These are phyloP conservation scores for Pachycephala philippinensis DNA, from an alignment of 2,113 vertebrate genomes.

Conservation along the genomic window DNA sequence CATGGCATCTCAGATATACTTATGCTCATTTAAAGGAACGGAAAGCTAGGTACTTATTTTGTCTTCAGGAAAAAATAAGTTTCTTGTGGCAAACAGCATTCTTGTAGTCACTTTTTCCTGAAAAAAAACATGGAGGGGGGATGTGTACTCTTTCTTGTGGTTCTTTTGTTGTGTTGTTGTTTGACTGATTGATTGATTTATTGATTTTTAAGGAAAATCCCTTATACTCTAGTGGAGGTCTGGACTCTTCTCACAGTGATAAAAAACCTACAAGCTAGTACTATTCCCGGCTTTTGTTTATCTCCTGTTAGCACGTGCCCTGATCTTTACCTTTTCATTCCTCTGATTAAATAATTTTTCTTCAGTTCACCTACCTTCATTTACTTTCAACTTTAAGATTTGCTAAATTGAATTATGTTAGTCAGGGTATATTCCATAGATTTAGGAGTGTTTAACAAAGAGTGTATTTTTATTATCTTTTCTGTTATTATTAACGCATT, in stretches of 20 bases:
- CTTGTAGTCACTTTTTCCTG: background rate
- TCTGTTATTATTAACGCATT: background rate
- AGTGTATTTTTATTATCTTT: background rate
- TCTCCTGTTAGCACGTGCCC: fast-evolving
- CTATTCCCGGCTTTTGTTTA: background rate
- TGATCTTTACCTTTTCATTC: background rate
- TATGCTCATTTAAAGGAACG: background rate
- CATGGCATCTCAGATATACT: background rate
- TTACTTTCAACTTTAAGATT: background rate
- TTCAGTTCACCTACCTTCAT: background rate
- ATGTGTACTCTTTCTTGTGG: background rate
- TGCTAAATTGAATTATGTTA: background rate
- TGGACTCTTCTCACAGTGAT: background rate
- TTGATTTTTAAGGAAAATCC: background rate
- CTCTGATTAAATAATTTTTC: background rate
- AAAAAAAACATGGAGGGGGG: fast-evolving
- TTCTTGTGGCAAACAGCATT: background rate
- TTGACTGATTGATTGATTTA: background rate
- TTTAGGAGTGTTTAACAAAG: background rate
- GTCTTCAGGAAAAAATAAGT: background rate
- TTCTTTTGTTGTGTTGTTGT: background rate
- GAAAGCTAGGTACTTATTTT: background rate
- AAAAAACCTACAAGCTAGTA: background rate
- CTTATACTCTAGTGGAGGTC: background rate
- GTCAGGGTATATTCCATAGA: background rate